These are phyloP conservation scores for Ahaetulla prasina DNA, from an alignment of 2,113 vertebrate genomes.

Conservation along the genomic window DNA sequence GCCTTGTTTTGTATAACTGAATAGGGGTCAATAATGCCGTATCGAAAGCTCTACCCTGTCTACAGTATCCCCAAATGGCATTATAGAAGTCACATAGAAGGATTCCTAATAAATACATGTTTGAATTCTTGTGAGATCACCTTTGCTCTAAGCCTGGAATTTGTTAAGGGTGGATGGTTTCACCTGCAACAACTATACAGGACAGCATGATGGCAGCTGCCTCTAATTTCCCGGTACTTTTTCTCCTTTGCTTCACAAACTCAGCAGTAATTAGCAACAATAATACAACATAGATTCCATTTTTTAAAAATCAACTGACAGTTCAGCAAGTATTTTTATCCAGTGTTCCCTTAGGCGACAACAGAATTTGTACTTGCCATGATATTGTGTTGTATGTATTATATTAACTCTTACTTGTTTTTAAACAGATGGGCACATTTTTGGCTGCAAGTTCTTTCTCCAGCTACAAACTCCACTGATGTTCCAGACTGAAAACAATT, in stretches of 20 bases:
- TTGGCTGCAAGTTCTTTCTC: slow-evolving; percentile 78
- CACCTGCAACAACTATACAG: neutral
- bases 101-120: neutral
- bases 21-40: neutral
- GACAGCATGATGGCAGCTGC: neutral
- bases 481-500: slow-evolving; percentile 77
- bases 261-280: slow-evolving; percentile 12
- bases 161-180: neutral
- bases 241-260: neutral
- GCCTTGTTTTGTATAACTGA: neutral
- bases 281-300: neutral
- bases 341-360: neutral
- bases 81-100: neutral
- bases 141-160: neutral
- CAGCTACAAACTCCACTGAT: slow-evolving; percentile 73
- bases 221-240: neutral
- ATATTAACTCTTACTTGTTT: slow-evolving; percentile 74
- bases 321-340: neutral
- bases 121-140: neutral
- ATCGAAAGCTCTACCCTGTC: neutral
- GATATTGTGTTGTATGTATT: neutral
- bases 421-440: slow-evolving; percentile 75
- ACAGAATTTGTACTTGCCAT: neutral
- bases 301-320: neutral
- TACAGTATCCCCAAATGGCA: slow-evolving; percentile 5